Evolutionary conservation across 2,888 invertebrate species (phyloP).

Genomic region (Bursaphelenchus okinawaensis): DNA sequence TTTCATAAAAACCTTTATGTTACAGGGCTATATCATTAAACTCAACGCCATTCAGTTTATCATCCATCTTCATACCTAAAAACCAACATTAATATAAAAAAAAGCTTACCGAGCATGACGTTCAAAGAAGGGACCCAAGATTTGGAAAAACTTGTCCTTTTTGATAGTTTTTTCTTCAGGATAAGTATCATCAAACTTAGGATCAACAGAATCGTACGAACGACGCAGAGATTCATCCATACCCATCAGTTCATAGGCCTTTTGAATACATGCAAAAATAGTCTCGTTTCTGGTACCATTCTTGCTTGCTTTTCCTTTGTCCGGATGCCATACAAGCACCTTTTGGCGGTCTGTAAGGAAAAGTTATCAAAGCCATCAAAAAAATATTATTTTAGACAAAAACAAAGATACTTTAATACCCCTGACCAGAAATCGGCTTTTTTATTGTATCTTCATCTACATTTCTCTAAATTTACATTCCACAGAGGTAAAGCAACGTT

Average conservation of each 20-base stretch:
- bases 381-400: slow-evolving; percentile 10
- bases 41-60: no score
- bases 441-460: no score
- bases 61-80: no score
- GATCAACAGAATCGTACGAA: slow-evolving; percentile 94
- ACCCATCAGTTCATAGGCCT: slow-evolving; percentile 61
- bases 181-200: slow-evolving; percentile 79
- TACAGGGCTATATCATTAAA: no score
- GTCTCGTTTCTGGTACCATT: slow-evolving; percentile 78
- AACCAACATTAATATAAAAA: not conserved
- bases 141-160: slow-evolving; percentile 69
- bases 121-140: slow-evolving; percentile 62
- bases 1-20: no score
- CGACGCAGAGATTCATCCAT: slow-evolving; percentile 66
- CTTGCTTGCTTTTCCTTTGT: slow-evolving; percentile 84
- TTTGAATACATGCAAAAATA: slow-evolving; percentile 96
- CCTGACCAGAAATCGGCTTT: no score
- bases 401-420: no score
- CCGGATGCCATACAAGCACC: slow-evolving; percentile 91
- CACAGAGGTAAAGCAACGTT: not conserved
- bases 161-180: slow-evolving; percentile 59
- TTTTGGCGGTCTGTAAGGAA: slow-evolving; percentile 68
- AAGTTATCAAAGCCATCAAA: slow-evolving; percentile 8
- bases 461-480: no score
- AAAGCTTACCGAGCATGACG: slow-evolving; percentile 61